These are phyloP conservation scores for Pyrrhia umbra DNA, from an alignment of 2,888 invertebrate species.

Conservation along the genomic window DNA sequence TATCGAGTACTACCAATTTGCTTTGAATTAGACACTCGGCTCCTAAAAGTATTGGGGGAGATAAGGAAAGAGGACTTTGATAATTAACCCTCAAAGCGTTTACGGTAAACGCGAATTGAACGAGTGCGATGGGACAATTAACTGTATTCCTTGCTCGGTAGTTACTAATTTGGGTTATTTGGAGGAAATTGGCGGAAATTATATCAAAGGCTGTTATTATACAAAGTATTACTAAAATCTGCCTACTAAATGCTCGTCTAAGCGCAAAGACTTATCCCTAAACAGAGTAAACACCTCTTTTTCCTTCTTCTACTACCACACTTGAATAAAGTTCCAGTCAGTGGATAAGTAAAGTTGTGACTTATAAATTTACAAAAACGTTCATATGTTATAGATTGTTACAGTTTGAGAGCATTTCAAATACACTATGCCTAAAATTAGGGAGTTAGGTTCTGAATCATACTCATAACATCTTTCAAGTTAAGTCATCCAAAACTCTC, in stretches of 20 bases:
- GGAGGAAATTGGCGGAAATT: constrained; percentile 26
- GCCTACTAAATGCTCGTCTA: background rate
- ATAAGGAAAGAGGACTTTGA: constrained; percentile 76
- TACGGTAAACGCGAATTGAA: constrained; percentile 76
- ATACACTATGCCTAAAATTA: no score
- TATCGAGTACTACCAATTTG: constrained; percentile 86
- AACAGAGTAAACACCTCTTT: no score
- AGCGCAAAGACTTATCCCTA: no score
- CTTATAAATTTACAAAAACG: no score
- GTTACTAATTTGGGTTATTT: constrained; percentile 60
- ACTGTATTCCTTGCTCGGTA: constrained; percentile 66
- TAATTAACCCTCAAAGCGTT: constrained; percentile 80
- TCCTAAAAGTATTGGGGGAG: constrained; percentile 77
- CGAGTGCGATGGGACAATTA: constrained; percentile 74
- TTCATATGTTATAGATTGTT: no score
- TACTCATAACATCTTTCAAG: background rate
- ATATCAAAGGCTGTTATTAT: background rate
- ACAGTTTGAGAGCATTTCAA: no score
- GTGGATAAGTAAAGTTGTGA: no score
- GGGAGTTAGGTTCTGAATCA: no score
- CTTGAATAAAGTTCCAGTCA: no score
- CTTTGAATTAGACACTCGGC: constrained; percentile 80
- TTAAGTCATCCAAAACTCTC: background rate
- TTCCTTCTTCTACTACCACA: no score
- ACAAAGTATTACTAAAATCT: background rate